These are phyloP conservation scores for Limnephilus rhombicus DNA, from an alignment of 2,888 invertebrate genomes.

Conservation along the genomic window DNA sequence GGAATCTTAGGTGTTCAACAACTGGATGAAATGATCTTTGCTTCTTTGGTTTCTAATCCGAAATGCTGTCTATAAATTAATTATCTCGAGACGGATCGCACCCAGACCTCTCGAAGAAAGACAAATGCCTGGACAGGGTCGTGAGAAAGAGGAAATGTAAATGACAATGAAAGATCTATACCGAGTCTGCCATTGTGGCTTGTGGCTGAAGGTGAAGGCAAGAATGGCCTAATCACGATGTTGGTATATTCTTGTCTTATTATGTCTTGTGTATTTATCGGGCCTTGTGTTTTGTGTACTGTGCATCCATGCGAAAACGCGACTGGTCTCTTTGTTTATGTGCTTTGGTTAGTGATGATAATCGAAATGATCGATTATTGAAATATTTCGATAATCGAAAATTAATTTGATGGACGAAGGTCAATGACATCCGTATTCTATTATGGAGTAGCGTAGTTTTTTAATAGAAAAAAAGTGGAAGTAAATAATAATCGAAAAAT, in stretches of 20 bases:
- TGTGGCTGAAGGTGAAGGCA: slow-evolving; percentile 4
- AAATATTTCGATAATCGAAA: background rate
- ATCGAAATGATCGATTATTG: background rate
- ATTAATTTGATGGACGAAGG: background rate
- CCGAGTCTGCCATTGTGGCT: background rate
- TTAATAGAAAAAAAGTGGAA: background rate
- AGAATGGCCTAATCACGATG: background rate
- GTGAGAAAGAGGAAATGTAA: slow-evolving; percentile 27
- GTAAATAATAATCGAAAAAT: too few relatives aligned
- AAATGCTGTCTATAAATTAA: slow-evolving; percentile 2
- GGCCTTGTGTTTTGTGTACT: background rate
- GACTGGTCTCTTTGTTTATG: background rate
- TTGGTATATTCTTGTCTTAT: background rate
- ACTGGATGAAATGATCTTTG: background rate
- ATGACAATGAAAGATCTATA: slow-evolving; percentile 43
- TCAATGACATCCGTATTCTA: background rate
- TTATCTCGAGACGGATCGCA: slow-evolving; percentile 12
- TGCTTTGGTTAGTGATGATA: background rate
- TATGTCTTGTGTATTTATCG: background rate
- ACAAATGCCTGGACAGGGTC: background rate
- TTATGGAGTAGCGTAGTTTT: background rate
- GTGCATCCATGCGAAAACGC: background rate
- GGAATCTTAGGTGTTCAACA: background rate
- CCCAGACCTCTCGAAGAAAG: background rate
- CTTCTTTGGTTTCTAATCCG: slow-evolving; percentile 13